A percentile compares a stretch with the other conserved stretches of the same genome.
phyloP scores from a whole-genome alignment of 92 coral and sea anemone genomes.

The Blastomussa wellsi region DNA sequence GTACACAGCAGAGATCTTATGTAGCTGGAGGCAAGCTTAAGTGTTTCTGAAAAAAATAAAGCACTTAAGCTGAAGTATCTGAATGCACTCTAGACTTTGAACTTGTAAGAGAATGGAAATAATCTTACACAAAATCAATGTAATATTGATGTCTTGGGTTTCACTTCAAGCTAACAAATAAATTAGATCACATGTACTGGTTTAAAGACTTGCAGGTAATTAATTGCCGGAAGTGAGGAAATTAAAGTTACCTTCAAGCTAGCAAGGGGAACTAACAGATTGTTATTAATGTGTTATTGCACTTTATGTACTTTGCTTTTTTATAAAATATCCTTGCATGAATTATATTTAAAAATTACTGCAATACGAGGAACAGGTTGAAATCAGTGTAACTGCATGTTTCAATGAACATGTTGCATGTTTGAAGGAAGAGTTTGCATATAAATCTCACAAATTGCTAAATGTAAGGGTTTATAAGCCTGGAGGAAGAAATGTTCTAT shows the following conservation, averaged over 20 bases:
- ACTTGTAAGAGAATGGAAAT: too few relatives aligned
- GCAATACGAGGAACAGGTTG: background rate
- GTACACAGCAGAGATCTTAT: background rate
- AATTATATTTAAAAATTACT: background rate
- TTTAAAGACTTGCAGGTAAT: background rate
- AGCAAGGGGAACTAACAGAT: background rate
- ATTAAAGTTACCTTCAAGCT: background rate
- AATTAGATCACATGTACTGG: background rate
- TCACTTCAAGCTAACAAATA: background rate
- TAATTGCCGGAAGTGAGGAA: background rate
- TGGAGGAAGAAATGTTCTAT: background rate
- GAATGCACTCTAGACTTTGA: slow-evolving; percentile 4
- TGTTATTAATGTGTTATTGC: too few relatives aligned
- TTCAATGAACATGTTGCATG: background rate
- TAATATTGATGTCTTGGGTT: background rate
- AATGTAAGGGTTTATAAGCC: background rate
- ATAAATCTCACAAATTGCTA: background rate
- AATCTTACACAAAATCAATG: background rate
- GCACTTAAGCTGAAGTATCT: background rate
- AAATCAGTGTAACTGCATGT: background rate
- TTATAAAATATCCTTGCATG: background rate
- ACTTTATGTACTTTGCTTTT: background rate
- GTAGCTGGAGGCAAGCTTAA: background rate
- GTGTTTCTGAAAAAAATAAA: slow-evolving; percentile 10
- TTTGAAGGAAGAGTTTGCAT: background rate